Base-by-base conservation (phyloP, 53 echinoderm and acorn worm species). In the Henricia sp. region DNA sequence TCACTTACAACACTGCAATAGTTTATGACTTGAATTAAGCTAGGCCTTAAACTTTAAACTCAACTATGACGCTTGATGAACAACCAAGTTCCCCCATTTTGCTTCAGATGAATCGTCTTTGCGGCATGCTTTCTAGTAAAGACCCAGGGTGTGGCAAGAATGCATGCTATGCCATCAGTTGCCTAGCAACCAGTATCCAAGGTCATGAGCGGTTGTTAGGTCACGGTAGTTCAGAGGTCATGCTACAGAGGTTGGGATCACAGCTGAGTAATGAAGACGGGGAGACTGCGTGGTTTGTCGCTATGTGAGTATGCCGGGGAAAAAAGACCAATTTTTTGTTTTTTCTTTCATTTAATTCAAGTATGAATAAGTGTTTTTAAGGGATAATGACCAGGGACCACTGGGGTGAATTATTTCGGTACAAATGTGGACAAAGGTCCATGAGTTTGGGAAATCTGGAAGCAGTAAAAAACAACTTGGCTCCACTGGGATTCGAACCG, bases 91-190 rank as follows among this genome's bases (percentile, higher is more conserved):
- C n/a, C n/a, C 1, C 0, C 56, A 16, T 17, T 58, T 29, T 14
- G 13, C 70, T 72, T 23, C 68, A 99, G 99, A 80, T 99, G 53
- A 71, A 84, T 17, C 74, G 84, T 54, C 75, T 99, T 25, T 92
- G 94, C 54, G 73, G 67, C 52, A 99, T 99, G 99, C 89, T 99
- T 28, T 52, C 90, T 2, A 94, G 99, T 43, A 92, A 94, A 66
- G 99, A 99, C 65, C 68, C 92, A 36, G 99, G 99, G 1, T 99
- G 99, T 21, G 86, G 94, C 32, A 99, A 99, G 91, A 99, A 99
- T 67, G 92, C 99, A n/a, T 99, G 99, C 82, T 99, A 94, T 35
- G 94, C 99, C 60, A 84, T 99, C 54, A 99, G 99, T 70, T 99
- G 99, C 67, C 89, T 99, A 28, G 99, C 99, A 40, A 90, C 88